phyloP scores from a whole-genome alignment of 2,113 vertebrate species.

The Rhizomys pruinosus region DNA sequence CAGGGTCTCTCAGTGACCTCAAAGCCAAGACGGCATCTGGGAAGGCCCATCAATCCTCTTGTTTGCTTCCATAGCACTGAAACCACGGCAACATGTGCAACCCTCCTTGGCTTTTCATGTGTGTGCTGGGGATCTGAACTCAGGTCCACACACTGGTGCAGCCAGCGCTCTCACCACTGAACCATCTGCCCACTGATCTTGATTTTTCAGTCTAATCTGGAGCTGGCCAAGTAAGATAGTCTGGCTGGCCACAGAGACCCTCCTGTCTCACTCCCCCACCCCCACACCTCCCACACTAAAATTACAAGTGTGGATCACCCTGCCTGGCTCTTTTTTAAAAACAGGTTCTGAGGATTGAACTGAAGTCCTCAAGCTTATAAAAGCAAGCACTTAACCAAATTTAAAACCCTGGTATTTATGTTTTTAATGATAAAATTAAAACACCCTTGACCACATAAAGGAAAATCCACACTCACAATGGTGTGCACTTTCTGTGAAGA shows the following conservation, averaged over 20 bases:
- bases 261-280: rapidly evolving
- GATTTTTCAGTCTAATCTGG: neutral
- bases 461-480: slow-evolving; percentile 39
- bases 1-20: neutral
- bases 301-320: neutral
- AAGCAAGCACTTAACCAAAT: neutral
- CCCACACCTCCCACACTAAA: neutral
- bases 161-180: neutral
- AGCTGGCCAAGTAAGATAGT: too few species aligned
- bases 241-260: neutral
- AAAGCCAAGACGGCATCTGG: neutral
- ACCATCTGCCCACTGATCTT: neutral
- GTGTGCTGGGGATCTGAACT: neutral
- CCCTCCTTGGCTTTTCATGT: neutral
- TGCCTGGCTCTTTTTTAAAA: too few species aligned
- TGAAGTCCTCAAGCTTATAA: neutral
- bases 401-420: neutral
- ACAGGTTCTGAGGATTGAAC: neutral
- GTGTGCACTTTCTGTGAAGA: neutral
- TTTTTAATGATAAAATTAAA: slow-evolving; percentile 50
- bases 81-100: neutral
- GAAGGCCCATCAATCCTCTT: neutral
- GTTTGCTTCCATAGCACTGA: neutral
- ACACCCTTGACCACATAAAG: neutral
- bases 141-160: too few species aligned